Percentiles rank a stretch among this genome's conserved stretches.
Conservation (phyloP, 2,113 vertebrate genomes). For the Silurus asotus region DNA sequence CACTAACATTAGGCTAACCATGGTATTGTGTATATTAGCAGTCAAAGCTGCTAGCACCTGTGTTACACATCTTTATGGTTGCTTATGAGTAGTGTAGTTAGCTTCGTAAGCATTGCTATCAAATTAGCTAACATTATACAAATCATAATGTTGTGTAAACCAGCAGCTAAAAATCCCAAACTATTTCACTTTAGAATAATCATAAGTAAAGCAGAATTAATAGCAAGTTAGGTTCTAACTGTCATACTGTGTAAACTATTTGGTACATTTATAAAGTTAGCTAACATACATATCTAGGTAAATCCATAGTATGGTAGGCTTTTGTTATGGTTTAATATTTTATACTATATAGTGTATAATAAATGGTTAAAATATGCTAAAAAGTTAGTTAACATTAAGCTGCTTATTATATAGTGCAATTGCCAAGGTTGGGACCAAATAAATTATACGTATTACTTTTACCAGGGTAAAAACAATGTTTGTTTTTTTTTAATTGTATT, state of each 20-base stretch:
- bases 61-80: too few species aligned
- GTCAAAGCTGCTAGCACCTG: not conserved
- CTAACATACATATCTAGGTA: too few species aligned
- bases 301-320: too few species aligned
- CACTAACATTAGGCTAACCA: not conserved
- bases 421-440: not conserved
- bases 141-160: not conserved
- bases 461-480: not conserved
- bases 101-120: not conserved
- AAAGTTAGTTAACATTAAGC: not conserved
- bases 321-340: too few species aligned
- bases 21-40: not conserved
- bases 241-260: too few species aligned
- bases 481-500: not conserved
- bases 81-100: too few species aligned
- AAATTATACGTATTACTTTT: not conserved
- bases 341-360: not conserved
- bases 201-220: too few species aligned
- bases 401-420: not conserved
- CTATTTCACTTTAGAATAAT: not conserved
- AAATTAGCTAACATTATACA: not conserved
- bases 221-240: too few species aligned
- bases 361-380: not conserved
- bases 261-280: too few species aligned
- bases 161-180: not conserved